Evolutionary conservation across 2,797 vertebrate species (phyloP).

Genomic region (Chelon labrosus): DNA sequence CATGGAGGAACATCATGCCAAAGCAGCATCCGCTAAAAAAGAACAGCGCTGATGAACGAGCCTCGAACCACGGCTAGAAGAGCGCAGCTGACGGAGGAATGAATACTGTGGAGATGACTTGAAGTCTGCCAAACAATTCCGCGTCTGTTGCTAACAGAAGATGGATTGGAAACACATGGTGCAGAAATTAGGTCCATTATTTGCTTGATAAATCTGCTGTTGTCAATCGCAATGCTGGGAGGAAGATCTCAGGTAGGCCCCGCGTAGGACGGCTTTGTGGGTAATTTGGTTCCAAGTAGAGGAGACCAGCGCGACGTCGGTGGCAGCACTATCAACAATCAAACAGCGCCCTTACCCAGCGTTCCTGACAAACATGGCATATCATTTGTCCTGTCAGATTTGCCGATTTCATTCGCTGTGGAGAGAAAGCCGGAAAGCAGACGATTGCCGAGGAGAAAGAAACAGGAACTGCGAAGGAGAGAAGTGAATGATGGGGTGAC

Average conservation of each 20-base stretch:
- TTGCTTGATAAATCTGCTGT: conserved; percentile 70
- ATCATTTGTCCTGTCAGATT: conserved; percentile 82
- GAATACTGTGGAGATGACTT: conserved; percentile 28
- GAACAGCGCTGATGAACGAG: conserved; percentile 80
- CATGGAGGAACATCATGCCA: conserved; percentile 92
- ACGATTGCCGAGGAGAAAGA: conserved; percentile 59
- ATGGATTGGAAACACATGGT: conserved; percentile 72
- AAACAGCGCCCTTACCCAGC: conserved; percentile 26
- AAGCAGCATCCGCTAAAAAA: conserved; percentile 84
- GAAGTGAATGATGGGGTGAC: conserved; percentile 78
- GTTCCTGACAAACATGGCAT: conserved; percentile 59
- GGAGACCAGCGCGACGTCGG: conserved; percentile 8
- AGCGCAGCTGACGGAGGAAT: conserved; percentile 47
- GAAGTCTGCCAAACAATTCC: conserved; percentile 63
- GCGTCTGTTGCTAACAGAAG: conserved; percentile 47
- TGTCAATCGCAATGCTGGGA: conserved; percentile 42
- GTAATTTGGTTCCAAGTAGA: conserved; percentile 49
- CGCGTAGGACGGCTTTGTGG: not conserved
- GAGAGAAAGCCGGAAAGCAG: conserved; percentile 57
- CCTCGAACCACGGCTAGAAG: conserved; percentile 41
- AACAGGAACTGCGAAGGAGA: conserved; percentile 58
- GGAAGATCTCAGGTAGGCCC: conserved; percentile 64
- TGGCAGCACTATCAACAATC: conserved; percentile 62
- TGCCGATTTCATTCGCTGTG: conserved; percentile 73
- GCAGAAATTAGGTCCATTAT: conserved; percentile 68